A percentile compares a stretch with the other conserved stretches of the same genome.
phyloP scores from a whole-genome alignment of 2,888 invertebrate genomes.

The Tetranychus piercei region DNA sequence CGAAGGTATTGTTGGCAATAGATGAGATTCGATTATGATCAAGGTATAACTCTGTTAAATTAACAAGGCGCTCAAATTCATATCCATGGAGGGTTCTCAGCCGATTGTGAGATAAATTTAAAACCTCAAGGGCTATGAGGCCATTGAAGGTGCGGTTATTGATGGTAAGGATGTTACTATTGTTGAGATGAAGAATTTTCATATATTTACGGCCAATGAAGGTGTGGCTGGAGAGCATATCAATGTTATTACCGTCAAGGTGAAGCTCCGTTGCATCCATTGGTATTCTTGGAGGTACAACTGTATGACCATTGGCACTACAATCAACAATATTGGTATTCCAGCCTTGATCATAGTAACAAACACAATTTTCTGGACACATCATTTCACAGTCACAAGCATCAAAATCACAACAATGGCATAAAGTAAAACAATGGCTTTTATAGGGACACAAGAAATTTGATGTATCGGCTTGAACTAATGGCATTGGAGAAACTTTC shows the following conservation, averaged over 20 bases:
- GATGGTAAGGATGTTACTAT: slow-evolving; percentile 54
- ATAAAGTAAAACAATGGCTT: slow-evolving; percentile 63
- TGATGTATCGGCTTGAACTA: slow-evolving; percentile 23
- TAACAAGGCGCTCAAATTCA: slow-evolving; percentile 59
- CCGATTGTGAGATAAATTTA: slow-evolving; percentile 55
- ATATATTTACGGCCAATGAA: slow-evolving; percentile 66
- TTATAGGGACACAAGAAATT: slow-evolving; percentile 65
- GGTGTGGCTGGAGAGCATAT: slow-evolving; percentile 55
- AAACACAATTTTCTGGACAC: slow-evolving; percentile 67
- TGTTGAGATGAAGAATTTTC: slow-evolving; percentile 54
- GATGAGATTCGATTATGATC: slow-evolving; percentile 51
- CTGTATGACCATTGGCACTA: slow-evolving; percentile 23
- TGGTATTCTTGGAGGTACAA: slow-evolving; percentile 57
- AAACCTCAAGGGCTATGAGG: slow-evolving; percentile 50
- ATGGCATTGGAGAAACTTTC: slow-evolving; percentile 14
- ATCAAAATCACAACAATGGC: slow-evolving; percentile 76
- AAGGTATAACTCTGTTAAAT: slow-evolving; percentile 50
- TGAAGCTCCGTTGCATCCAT: slow-evolving; percentile 78
- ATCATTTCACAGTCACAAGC: slow-evolving; percentile 83
- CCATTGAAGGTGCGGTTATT: slow-evolving; percentile 68
- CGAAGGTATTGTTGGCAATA: slow-evolving; percentile 53
- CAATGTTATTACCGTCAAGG: slow-evolving; percentile 62
- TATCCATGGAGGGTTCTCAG: slow-evolving; percentile 51
- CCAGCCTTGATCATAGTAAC: slow-evolving; percentile 72
- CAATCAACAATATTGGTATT: slow-evolving; percentile 68